Percentiles rank a stretch among this genome's conserved stretches.
phyloP scores from a whole-genome alignment of 2,113 vertebrate species.

The Vimba vimba region DNA sequence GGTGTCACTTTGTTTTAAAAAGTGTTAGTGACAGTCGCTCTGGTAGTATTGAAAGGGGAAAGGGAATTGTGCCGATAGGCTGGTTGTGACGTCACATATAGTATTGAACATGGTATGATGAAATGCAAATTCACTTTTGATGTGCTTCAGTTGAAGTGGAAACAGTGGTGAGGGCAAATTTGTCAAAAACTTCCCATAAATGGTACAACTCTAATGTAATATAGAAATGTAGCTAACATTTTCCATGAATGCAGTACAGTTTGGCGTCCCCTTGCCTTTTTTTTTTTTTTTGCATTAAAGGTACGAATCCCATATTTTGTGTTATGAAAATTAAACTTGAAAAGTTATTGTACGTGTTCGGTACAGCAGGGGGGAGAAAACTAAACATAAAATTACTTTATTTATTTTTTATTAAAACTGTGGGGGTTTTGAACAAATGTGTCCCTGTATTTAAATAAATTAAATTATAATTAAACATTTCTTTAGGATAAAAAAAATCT shows the following conservation, averaged over 20 bases:
- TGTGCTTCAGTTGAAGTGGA: background rate
- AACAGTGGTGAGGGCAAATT: background rate
- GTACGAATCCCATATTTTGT: background rate
- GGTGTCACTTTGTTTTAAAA: background rate
- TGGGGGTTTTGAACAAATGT: too few relatives aligned
- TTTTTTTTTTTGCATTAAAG: background rate
- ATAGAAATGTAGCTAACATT: background rate
- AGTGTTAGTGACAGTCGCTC: background rate
- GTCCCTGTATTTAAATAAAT: too few relatives aligned
- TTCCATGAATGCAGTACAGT: background rate
- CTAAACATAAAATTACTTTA: too few relatives aligned
- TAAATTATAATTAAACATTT: too few relatives aligned
- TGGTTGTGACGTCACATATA: background rate
- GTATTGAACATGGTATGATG: background rate
- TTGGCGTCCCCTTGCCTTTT: background rate
- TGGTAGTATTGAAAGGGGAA: background rate
- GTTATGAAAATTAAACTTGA: background rate
- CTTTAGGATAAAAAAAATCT: too few relatives aligned
- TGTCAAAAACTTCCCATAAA: background rate
- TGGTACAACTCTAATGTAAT: background rate
- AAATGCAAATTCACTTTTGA: background rate
- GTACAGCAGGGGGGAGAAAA: too few relatives aligned
- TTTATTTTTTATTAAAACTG: too few relatives aligned
- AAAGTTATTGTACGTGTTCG: background rate
- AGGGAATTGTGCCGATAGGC: background rate